These are phyloP conservation scores for Plagodis dolabraria DNA, from an alignment of 2,888 invertebrate species.

Conservation along the genomic window DNA sequence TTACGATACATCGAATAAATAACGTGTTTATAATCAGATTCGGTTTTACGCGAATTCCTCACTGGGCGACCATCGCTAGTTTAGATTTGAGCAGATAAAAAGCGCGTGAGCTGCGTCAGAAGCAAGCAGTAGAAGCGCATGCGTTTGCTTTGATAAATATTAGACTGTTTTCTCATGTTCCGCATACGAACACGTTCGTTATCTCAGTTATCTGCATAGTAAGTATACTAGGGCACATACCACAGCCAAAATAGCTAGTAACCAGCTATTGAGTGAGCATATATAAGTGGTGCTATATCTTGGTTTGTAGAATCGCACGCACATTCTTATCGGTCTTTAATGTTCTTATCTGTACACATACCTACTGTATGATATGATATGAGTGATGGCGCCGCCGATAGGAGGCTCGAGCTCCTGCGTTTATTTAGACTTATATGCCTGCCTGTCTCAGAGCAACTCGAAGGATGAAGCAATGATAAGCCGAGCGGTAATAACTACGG, in stretches of 20 bases:
- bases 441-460: too few relatives aligned
- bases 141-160: constrained; percentile 5
- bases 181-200: constrained; percentile 14
- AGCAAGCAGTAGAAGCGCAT: not conserved
- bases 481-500: too few relatives aligned
- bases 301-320: constrained; percentile 6
- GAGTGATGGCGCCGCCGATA: constrained; percentile 14
- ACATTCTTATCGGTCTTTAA: constrained; percentile 13
- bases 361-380: constrained; percentile 10
- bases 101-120: constrained; percentile 15
- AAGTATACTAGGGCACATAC: too few relatives aligned
- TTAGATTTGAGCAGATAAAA: constrained; percentile 20
- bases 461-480: too few relatives aligned
- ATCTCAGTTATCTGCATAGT: constrained; percentile 1
- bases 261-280: too few relatives aligned
- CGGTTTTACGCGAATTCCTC: constrained; percentile 38
- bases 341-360: constrained; percentile 11
- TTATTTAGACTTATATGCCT: not conserved
- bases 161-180: not conserved
- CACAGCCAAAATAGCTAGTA: too few relatives aligned
- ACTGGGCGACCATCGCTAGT: constrained; percentile 36
- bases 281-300: constrained; percentile 3
- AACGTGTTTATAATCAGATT: constrained; percentile 19
- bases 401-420: constrained; percentile 8
- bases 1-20: constrained; percentile 22